Evolutionary conservation across 2,888 invertebrate genomes (phyloP).

Genomic region (Galerucella nymphaeae): DNA sequence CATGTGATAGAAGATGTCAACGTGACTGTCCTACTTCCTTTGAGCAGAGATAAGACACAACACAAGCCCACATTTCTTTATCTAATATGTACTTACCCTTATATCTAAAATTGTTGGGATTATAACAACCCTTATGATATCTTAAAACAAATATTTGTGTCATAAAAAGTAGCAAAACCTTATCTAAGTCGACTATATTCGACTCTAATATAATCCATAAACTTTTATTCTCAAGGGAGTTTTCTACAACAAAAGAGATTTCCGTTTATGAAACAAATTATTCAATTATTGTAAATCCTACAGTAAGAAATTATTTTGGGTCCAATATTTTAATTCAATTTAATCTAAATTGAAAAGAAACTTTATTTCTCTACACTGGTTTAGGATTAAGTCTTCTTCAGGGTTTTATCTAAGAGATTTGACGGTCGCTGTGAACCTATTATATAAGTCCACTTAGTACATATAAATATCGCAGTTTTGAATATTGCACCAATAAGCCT

Average conservation of each 20-base stretch:
- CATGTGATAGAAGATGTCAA: slow-evolving; percentile 32
- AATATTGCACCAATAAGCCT: no score
- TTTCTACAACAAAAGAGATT: not conserved
- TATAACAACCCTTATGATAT: slow-evolving; percentile 6
- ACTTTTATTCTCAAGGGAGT: not conserved
- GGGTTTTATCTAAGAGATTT: no score
- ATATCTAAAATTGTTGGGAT: not conserved
- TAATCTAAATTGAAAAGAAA: no score
- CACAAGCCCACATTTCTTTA: slow-evolving; percentile 37
- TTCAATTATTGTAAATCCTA: no score
- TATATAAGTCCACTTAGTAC: no score
- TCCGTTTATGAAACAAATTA: no score
- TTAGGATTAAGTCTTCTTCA: no score
- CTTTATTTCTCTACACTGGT: no score
- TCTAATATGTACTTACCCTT: slow-evolving; percentile 24
- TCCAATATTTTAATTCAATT: no score
- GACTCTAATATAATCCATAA: not conserved
- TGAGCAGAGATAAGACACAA: slow-evolving; percentile 38
- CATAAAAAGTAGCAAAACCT: slow-evolving; percentile 27
- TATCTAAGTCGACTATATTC: not conserved
- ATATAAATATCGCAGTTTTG: no score
- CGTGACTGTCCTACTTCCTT: slow-evolving; percentile 41
- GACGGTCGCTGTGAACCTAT: no score
- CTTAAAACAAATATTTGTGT: slow-evolving; percentile 26
- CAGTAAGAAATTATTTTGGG: no score